Evolutionary conservation across 2,888 invertebrate genomes (phyloP).

Genomic region (Cerceris rybyensis): DNA sequence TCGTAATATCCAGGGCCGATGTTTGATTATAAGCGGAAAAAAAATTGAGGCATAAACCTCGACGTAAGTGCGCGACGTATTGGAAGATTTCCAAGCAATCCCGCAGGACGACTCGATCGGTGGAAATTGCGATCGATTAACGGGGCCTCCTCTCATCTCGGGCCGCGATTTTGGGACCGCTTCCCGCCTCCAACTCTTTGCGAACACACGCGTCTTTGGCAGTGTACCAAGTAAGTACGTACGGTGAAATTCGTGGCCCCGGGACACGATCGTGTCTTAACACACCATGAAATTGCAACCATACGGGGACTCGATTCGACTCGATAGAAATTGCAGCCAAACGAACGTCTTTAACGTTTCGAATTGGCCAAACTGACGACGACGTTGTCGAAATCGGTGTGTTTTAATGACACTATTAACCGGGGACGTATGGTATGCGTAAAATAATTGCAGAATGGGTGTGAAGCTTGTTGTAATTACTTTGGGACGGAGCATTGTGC

Average conservation of each 20-base stretch:
- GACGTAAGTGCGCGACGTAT: not conserved
- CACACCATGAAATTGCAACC: slow-evolving; percentile 56
- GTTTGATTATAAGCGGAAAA: no score
- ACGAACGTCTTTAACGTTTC: slow-evolving; percentile 30
- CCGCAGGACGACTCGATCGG: slow-evolving; percentile 45
- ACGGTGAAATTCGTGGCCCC: slow-evolving; percentile 30
- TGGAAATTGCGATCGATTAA: slow-evolving; percentile 51
- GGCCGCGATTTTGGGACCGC: slow-evolving; percentile 24
- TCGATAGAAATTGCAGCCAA: slow-evolving; percentile 38
- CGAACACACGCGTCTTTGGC: slow-evolving; percentile 7
- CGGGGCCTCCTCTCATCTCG: slow-evolving; percentile 26
- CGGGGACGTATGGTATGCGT: not conserved
- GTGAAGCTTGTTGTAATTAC: not conserved
- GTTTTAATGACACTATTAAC: not conserved
- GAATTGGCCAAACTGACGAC: slow-evolving; percentile 19
- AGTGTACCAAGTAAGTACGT: not conserved
- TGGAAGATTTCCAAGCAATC: not conserved
- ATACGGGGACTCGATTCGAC: slow-evolving; percentile 17
- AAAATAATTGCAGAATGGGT: no score
- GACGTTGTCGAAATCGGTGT: slow-evolving; percentile 11
- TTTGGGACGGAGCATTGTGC: not conserved
- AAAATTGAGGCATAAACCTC: slow-evolving; percentile 1
- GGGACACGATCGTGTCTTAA: slow-evolving; percentile 49
- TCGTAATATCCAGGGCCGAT: no score
- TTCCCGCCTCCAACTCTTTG: slow-evolving; percentile 31